Evolutionary conservation across 1,140 invertebrate genomes (phyloP), one percentile per base, ranked within the genome.

Genomic region (Venustaconcha ellipsiformis): DNA sequence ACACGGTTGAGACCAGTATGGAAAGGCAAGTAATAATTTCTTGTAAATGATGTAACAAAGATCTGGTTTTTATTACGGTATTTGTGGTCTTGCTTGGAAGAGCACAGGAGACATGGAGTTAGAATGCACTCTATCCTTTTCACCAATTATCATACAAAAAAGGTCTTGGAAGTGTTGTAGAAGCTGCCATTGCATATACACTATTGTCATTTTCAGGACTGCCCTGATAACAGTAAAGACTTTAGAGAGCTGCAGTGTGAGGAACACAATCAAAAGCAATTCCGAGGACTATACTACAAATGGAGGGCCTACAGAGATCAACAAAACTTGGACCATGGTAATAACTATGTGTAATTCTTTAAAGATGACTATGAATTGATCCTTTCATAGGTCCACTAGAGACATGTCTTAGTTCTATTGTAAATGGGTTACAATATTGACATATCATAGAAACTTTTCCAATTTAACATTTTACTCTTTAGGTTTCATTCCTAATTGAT

Each of bases 191-290:
- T 23, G 37, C 8, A 37, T 37, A 37, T 37, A 14, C 57, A 12
- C 57, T 18, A 66, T 14, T 72, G 14, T 30, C 14, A 23, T 81
- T 73, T 26, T n/a, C 59, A 83, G 82, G 69, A 72, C 14, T 83
- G 82, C 74, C 73, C 70, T 23, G 17, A 60, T 6, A 69, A 70
- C 11, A 74, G 60, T 18, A 59, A 26, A 30, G 78, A 84, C 88
- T 94, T 95, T 76, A 93, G 96, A 55, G 88, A 93, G 48, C 94
- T 96, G 82, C 97, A 96, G 86, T 97, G 96, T 88, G 89, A 93
- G 13, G 88, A 92, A 73, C 95, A 93, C 87, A 94, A 97, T 84
- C 92, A 94, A 37, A 92, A 93, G 71, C 93, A 93, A 73, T 92
- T 94, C 62, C 62, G 79, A 30, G 82, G 83, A 6, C 75, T 76